Base-by-base conservation (phyloP, 2,888 invertebrate genomes). In the Exephanes ischioxanthus region DNA sequence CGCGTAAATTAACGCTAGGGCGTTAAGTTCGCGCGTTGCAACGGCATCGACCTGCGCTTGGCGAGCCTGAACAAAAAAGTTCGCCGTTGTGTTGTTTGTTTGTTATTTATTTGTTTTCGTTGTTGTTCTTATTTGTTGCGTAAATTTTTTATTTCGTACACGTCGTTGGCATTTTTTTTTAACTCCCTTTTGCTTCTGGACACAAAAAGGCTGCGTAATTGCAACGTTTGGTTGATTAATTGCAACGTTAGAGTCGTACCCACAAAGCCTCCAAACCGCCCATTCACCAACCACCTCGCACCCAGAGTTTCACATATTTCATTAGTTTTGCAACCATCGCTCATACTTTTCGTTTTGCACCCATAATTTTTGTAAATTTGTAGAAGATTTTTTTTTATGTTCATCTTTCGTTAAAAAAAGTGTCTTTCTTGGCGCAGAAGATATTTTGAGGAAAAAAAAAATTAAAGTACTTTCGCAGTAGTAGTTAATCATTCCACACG, bases 81-180 rank as follows among this genome's bases (percentile, higher is more conserved):
- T 84, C 72, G 55, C 72, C 63, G 58, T 77, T 66, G 37, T 2
- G 45, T 77, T 61, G 45, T 77, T 61, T 37, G 70, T 68, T 82
- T 88, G 87, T 89, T 90, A 88, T 87, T 89, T 87, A 88, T 72
- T 88, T 87, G 81, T 83, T 80, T 86, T 84, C 78, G 72, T 86
- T 85, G 86, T 88, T 86, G 84, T 51, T 75, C 61, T 87, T 79
- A 30, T 82, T 77, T 71, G 22, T 80, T 80, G 75, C 51, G 37
- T 68, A 45, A 16, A 73, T 83, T 86, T 84, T 86, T 83, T 48
- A 71, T 41, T 86, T 76, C 61, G 80, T 78, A 41, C 58, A 70
- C 61, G 66, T 71, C 80, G 77, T 84, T 77, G 76, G 73, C 73
- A 76, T 83, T 84, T 37, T 53, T n/a, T 19, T 63, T 85, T 83